Base-by-base conservation (phyloP, 2,113 vertebrate species). In the Ctenomys sociabilis region DNA sequence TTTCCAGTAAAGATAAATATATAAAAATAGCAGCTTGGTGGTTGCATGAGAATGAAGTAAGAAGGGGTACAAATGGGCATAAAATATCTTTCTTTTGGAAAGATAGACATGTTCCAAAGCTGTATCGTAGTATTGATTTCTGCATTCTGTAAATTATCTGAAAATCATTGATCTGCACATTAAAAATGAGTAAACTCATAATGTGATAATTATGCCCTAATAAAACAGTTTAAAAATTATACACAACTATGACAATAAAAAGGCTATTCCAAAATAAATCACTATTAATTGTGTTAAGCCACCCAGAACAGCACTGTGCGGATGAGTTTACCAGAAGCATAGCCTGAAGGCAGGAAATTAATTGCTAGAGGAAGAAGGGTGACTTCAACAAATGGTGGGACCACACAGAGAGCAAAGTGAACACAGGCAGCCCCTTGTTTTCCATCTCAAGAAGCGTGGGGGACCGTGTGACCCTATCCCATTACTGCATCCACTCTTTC, bases 241-340 rank as follows among this genome's bases (percentile, higher is more conserved):
- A 85, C 4, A 64, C 10, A 92, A 88, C n/a, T 13, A 90, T 87
- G 28, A 95, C 84, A 91, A 92, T 90, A 85, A 94, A 90, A 85
- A 90, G 78, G 43, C 22, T 19, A 81, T 66, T 59, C 64, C n/a
- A 87, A 95, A 95, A 93, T 96, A 95, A 95, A 94, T 86, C 64
- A 85, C n/a, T 83, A 66, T 95, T 95, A 96, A 95, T 85, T 1
- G 0, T 83, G 24, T 82, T 96, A 95, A 89, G 43, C 43, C 68
- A 78, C 43, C 68, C 90, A 94, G 85, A 84, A 86, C 26, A 85
- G 64, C 22, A 35, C 49, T 89, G 52, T 91, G 82, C 72, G 40
- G 70, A 83, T 82, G 49, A 66, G 28, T 86, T 85, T 89, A 95
- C 28, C n/a, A 83, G 37, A 93, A 95, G 32, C 24, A 83, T 24